phyloP scores from a whole-genome alignment of 2,113 vertebrate species.

The Camelus bactrianus region DNA sequence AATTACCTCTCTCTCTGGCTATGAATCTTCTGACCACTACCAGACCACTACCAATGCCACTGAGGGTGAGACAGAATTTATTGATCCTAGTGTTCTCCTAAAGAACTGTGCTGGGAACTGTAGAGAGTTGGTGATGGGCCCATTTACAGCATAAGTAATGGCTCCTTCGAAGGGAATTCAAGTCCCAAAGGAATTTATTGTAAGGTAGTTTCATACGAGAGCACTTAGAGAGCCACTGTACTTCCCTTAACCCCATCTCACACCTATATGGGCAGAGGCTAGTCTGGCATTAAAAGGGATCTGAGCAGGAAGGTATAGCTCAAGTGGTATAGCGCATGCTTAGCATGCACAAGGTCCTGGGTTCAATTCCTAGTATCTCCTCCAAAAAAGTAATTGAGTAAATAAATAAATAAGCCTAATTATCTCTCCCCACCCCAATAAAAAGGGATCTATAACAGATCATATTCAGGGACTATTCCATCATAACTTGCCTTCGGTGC shows the following conservation, averaged over 20 bases:
- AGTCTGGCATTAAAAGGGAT: not conserved
- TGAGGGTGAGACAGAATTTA: not conserved
- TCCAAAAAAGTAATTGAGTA: too few species aligned
- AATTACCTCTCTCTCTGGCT: constrained; percentile 17
- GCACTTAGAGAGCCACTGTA: not conserved
- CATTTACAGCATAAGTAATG: not conserved
- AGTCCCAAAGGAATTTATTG: constrained; percentile 13
- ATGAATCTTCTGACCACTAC: not conserved
- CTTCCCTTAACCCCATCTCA: not conserved
- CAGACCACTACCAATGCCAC: not conserved
- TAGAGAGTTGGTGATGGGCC: not conserved
- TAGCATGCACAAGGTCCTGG: too few species aligned
- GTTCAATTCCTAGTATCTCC: too few species aligned
- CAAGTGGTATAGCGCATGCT: too few species aligned
- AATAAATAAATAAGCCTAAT: too few species aligned
- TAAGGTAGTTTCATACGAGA: not conserved
- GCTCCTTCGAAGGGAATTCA: not conserved
- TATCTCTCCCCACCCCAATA: too few species aligned
- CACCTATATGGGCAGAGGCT: not conserved
- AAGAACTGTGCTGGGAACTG: not conserved
- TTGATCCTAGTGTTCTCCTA: constrained; percentile 6
- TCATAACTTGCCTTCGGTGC: not conserved
- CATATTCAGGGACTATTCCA: not conserved
- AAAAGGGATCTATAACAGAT: not conserved
- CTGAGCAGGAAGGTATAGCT: too few species aligned